Evolutionary conservation across 92 coral and sea anemone species (phyloP), one percentile per base, ranked within the genome.

Genomic region (Porites rus): DNA sequence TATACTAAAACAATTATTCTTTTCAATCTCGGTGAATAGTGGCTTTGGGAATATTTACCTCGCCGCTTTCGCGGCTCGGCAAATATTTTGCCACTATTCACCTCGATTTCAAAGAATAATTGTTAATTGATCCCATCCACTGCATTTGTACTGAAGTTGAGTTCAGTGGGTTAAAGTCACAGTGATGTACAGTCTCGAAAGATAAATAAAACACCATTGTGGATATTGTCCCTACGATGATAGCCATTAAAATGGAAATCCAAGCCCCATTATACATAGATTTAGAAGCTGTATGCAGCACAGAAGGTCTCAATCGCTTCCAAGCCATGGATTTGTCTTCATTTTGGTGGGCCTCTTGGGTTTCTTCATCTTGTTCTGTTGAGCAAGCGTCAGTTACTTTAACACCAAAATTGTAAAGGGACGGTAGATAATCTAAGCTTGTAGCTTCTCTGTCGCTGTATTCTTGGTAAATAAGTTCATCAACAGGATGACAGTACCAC

Each of bases 361-460:
- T 54, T 54, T 54, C 60, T 13, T 54, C 60, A 7, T 54, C 13
- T 54, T 22, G 24, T 22, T 22, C 24, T 22, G 24, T 54, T 54
- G 51, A 31, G 38, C 17, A 38, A 22, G 75, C 51, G n/a, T 70
- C 51, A 28, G 3, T 22, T 3, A 0, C 11, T 22, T 22, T 1
- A 31, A 18, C n/a, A 17, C 75, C 0, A 28, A 28, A 28, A 28
- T 3, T 28, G 31, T 28, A 28, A 28, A 2, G 31, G 31, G 31
- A 28, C 1, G 31, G 31, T 28, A 28, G 24, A 22, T 22, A 22
- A 17, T 31, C 75, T 7, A 22, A 4, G 12, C 28, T 18, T 28
- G 75, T 70, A 16, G 51, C 56, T 46, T 71, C 75, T 71, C 46
- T 71, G 75, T 71, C 56, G 12, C 21, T 71, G 17, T 71, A 71